phyloP scores from a whole-genome alignment of 2,797 vertebrate genomes.

The Echiichthys vipera region DNA sequence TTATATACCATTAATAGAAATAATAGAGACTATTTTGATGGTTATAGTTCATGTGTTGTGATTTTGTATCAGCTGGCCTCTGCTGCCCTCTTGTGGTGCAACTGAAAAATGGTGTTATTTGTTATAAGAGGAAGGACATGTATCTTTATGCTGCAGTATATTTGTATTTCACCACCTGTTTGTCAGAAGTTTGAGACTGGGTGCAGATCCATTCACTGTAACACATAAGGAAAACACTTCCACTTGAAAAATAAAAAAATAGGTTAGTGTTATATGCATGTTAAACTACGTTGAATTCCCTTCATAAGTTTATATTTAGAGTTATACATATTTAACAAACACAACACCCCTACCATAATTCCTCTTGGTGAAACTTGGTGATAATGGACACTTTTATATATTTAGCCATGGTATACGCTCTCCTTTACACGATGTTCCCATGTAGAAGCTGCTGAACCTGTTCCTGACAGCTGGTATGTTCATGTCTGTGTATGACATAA shows the following conservation, averaged over 20 bases:
- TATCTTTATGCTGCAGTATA: background rate
- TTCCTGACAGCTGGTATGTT: background rate
- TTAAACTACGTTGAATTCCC: background rate
- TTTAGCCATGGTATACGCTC: background rate
- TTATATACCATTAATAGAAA: background rate
- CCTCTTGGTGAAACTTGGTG: background rate
- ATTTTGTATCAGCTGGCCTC: slow-evolving; percentile 15
- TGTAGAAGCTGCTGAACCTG: background rate
- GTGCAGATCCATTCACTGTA: background rate
- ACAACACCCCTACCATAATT: background rate
- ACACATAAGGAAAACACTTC: background rate
- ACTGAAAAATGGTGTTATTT: background rate
- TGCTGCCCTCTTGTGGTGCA: slow-evolving; percentile 74
- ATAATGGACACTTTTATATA: background rate
- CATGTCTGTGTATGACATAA: background rate
- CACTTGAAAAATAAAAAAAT: background rate
- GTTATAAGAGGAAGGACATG: background rate
- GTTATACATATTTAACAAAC: background rate
- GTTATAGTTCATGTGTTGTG: background rate
- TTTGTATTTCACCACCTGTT: background rate
- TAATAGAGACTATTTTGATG: background rate
- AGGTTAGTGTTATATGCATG: too few species aligned
- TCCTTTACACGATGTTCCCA: background rate
- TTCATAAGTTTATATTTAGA: background rate
- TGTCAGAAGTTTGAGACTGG: background rate